phyloP scores from a whole-genome alignment of 2,113 vertebrate genomes.

The Hyperopisus bebe region DNA sequence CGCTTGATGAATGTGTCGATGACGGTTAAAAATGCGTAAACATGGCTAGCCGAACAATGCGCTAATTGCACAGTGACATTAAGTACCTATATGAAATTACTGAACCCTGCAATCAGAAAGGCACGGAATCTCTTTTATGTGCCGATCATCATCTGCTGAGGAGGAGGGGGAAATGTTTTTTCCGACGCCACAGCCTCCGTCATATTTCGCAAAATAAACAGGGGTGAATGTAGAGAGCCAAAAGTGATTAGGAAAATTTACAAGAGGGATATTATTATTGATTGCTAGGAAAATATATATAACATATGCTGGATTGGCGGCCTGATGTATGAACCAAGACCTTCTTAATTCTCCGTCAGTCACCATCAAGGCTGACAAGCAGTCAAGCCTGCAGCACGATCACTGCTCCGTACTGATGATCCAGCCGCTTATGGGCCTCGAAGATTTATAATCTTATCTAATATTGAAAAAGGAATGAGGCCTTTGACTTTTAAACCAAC shows the following conservation, averaged over 20 bases:
- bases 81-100: neutral
- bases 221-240: neutral
- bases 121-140: neutral
- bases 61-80: neutral
- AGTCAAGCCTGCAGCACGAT: neutral
- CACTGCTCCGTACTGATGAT: neutral
- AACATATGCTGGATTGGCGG: neutral
- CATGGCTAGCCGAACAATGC: neutral
- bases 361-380: neutral
- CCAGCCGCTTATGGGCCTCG: neutral
- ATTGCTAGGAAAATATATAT: neutral
- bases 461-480: neutral
- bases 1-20: neutral
- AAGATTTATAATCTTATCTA: neutral
- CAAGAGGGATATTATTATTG: neutral
- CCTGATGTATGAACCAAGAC: neutral
- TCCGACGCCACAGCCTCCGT: neutral
- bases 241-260: constrained; percentile 1
- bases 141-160: neutral
- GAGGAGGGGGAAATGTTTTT: neutral
- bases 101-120: neutral
- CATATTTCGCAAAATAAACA: neutral
- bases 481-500: constrained; percentile 9
- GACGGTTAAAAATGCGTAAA: constrained; percentile 4
- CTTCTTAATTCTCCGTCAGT: neutral